These are phyloP conservation scores for Hydropsyche betteni DNA, from an alignment of 2,888 invertebrate species.

Conservation along the genomic window DNA sequence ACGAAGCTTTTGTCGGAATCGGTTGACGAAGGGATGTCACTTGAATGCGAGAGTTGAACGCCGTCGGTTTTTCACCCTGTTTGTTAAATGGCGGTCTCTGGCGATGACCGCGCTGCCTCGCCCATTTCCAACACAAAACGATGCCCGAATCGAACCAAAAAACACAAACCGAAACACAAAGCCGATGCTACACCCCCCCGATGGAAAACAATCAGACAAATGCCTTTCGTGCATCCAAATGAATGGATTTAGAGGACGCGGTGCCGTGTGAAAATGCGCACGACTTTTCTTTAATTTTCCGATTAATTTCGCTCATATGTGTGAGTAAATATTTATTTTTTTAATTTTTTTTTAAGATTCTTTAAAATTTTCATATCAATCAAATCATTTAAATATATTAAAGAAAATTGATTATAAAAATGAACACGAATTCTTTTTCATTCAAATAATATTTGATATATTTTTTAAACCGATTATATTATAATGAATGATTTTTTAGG, in stretches of 20 bases:
- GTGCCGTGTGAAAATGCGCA: not conserved
- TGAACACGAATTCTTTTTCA: no score
- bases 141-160: constrained; percentile 42
- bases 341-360: not conserved
- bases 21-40: constrained; percentile 15
- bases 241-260: constrained; percentile 10
- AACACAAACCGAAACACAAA: constrained; percentile 36
- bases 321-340: not conserved
- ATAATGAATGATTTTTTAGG: no score
- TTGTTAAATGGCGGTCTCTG: constrained; percentile 15
- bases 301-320: no score
- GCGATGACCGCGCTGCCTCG: constrained; percentile 41
- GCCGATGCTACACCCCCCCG: constrained; percentile 29
- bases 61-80: not conserved
- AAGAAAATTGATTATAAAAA: no score
- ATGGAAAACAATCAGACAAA: constrained; percentile 49
- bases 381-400: no score
- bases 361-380: not conserved
- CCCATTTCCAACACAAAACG: constrained; percentile 41
- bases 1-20: not conserved
- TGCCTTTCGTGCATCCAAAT: constrained; percentile 48
- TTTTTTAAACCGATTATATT: no score
- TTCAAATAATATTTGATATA: no score
- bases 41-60: constrained; percentile 23
- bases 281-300: no score